phyloP scores from a whole-genome alignment of 1,140 invertebrate genomes.

The Drosophila ficusphila region DNA sequence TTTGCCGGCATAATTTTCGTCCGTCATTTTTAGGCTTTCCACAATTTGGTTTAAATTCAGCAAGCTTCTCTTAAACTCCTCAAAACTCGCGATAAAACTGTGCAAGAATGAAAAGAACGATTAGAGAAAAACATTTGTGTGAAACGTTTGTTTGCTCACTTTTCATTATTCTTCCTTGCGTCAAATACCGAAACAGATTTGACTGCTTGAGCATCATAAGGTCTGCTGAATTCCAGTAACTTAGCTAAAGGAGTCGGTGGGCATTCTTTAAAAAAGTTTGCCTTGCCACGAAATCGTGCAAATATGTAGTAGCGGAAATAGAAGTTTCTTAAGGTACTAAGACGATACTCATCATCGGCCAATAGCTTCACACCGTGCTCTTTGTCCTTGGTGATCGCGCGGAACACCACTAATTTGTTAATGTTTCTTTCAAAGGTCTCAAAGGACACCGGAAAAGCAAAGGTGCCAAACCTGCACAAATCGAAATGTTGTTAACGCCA shows the following conservation, averaged over 20 bases:
- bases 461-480: slow-evolving; percentile 2
- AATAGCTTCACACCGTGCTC: background rate
- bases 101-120: background rate
- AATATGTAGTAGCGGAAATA: slow-evolving; percentile 30
- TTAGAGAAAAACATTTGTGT: background rate
- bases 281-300: background rate
- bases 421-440: background rate
- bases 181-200: background rate
- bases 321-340: background rate
- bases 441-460: slow-evolving; percentile 12
- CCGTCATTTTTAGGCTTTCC: slow-evolving; percentile 17
- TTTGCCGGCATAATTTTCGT: slow-evolving; percentile 5
- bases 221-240: background rate
- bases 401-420: background rate
- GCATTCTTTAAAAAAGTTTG: background rate
- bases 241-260: background rate
- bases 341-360: background rate
- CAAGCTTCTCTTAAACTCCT: slow-evolving; percentile 27
- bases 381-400: background rate
- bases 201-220: background rate
- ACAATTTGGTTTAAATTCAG: slow-evolving; percentile 43
- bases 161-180: background rate
- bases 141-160: background rate
- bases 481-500: background rate
- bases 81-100: slow-evolving; percentile 31